Conservation (phyloP, 2,113 vertebrate genomes). For the Ursus arctos region DNA sequence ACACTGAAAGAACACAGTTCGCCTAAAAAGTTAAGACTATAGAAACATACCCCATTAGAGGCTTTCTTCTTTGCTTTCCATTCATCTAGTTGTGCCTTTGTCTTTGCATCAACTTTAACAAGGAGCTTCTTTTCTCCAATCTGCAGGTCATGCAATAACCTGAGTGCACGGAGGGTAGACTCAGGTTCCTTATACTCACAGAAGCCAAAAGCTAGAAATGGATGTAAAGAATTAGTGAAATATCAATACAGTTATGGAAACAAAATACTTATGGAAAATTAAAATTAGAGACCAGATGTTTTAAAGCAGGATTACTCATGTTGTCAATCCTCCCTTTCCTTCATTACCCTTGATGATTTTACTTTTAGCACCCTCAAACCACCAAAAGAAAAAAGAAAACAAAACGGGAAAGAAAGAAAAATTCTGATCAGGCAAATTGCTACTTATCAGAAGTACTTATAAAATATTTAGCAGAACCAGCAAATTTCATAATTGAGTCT, state of each 20-base stretch:
- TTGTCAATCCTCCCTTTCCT: not conserved
- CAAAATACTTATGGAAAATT: not conserved
- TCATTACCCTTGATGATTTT: constrained; percentile 37
- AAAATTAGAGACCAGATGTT: constrained; percentile 27
- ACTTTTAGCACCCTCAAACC: not conserved
- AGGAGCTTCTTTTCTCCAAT: constrained; percentile 99
- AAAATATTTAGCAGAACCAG: constrained; percentile 20
- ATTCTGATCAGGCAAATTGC: not conserved
- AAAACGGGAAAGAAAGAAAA: not conserved
- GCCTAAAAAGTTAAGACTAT: not conserved
- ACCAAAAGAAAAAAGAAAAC: not conserved
- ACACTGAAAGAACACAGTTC: not conserved
- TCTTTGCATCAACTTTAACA: constrained; percentile 99
- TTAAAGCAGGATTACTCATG: not conserved
- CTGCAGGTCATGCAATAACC: constrained; percentile 96
- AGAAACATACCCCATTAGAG: constrained; percentile 93
- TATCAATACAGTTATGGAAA: constrained; percentile 47
- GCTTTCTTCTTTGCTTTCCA: constrained; percentile 99
- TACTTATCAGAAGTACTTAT: not conserved
- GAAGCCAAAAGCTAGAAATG: constrained; percentile 95
- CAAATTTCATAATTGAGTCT: not conserved
- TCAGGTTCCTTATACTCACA: constrained; percentile 99
- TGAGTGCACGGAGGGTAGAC: constrained; percentile 96
- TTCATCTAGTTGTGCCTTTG: constrained; percentile 98
- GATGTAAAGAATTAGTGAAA: constrained; percentile 60